Evolutionary conservation across 2,888 invertebrate species (phyloP).

Genomic region (Tachystola acroxantha): DNA sequence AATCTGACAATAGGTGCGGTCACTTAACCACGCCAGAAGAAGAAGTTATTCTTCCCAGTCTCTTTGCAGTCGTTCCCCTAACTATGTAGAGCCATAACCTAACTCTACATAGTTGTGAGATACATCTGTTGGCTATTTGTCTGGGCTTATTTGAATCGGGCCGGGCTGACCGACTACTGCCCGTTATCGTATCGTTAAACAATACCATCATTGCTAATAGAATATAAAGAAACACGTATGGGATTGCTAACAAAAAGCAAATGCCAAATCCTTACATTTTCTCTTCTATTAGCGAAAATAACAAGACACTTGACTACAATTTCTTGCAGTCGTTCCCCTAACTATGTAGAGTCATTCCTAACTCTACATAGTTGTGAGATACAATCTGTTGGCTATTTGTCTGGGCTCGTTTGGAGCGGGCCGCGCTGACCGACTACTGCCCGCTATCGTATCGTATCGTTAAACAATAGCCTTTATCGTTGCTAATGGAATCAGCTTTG

Average conservation of each 20-base stretch:
- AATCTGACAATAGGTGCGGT: no score
- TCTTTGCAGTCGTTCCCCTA: no score
- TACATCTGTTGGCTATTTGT: neutral
- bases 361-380: neutral
- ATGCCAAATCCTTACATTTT: no score
- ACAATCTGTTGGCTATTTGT: neutral
- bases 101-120: neutral
- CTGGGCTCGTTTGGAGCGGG: slow-evolving; percentile 1
- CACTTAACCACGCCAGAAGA: no score
- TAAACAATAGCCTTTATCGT: slow-evolving; percentile 20
- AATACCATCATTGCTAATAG: slow-evolving; percentile 24
- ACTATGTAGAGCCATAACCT: no score
- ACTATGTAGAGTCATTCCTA: no score
- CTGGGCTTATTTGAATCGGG: slow-evolving; percentile 1
- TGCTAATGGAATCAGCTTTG: slow-evolving; percentile 26
- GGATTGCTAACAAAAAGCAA: no score
- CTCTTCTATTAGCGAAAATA: no score
- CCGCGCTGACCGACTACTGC: slow-evolving; percentile 2
- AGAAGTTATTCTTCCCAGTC: no score
- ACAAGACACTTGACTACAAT: no score
- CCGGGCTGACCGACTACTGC: slow-evolving; percentile 1
- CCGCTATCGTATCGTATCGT: slow-evolving; percentile 17
- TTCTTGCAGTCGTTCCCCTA: no score
- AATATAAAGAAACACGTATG: no score
- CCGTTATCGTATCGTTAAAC: slow-evolving; percentile 21